phyloP scores from a whole-genome alignment of 2,888 invertebrate species.

The Meloe dianella region DNA sequence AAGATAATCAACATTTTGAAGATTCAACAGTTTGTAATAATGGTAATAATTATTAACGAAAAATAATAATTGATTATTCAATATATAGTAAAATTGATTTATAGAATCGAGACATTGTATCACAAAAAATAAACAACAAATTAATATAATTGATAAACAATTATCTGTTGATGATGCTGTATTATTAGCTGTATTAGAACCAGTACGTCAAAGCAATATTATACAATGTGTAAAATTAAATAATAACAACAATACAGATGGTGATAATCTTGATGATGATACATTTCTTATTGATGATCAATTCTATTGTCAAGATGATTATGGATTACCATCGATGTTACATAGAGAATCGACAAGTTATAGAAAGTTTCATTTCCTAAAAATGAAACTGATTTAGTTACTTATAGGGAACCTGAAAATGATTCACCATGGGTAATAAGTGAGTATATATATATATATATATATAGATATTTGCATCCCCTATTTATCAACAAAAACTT shows the following conservation, averaged over 20 bases:
- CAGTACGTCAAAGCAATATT: constrained; percentile 29
- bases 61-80: too few species aligned
- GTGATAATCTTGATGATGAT: constrained; percentile 32
- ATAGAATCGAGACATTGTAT: constrained; percentile 22
- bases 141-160: constrained; percentile 44
- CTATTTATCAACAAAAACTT: not conserved
- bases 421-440: constrained; percentile 42
- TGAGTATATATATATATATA: constrained; percentile 37
- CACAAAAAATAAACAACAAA: constrained; percentile 16
- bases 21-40: constrained; percentile 42
- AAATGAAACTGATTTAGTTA: constrained; percentile 39
- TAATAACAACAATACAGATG: constrained; percentile 32
- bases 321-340: constrained; percentile 41
- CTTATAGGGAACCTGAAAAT: constrained; percentile 45
- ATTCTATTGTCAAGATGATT: constrained; percentile 29
- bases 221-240: constrained; percentile 23
- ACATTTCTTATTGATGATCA: constrained; percentile 22
- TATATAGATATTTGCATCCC: too few species aligned
- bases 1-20: constrained; percentile 45
- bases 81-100: constrained; percentile 2
- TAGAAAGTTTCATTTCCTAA: constrained; percentile 46
- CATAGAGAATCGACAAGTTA: constrained; percentile 38
- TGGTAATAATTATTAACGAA: constrained; percentile 33
- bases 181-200: constrained; percentile 44
- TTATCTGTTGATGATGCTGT: constrained; percentile 50